These are phyloP conservation scores for Parasteatoda lunata DNA, from an alignment of 2,888 invertebrate species.

Conservation along the genomic window DNA sequence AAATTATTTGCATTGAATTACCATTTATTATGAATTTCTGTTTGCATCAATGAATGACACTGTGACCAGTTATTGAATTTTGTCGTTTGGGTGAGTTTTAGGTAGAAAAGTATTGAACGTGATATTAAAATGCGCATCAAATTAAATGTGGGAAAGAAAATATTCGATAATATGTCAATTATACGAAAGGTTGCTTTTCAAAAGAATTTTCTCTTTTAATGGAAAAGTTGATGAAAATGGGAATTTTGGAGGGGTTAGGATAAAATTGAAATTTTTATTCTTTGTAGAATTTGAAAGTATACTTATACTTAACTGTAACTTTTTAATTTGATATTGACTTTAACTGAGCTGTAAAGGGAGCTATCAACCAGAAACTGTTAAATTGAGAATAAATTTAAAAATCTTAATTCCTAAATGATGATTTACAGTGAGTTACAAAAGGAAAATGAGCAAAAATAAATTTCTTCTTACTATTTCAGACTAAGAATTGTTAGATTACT, in stretches of 20 bases:
- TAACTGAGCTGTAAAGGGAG: too few relatives aligned
- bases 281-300: background rate
- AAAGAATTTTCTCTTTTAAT: conserved; percentile 11
- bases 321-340: too few relatives aligned
- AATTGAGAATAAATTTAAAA: too few relatives aligned
- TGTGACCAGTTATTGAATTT: conserved; percentile 28
- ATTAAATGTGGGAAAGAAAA: conserved; percentile 1
- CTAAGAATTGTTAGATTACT: too few relatives aligned
- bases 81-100: conserved; percentile 11
- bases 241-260: background rate
- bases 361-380: too few relatives aligned
- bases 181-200: background rate
- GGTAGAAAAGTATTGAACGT: background rate
- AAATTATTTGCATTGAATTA: background rate
- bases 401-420: too few relatives aligned
- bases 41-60: background rate
- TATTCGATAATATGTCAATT: conserved; percentile 21
- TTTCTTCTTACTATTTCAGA: too few relatives aligned
- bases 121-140: conserved; percentile 36
- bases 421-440: too few relatives aligned
- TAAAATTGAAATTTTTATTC: background rate
- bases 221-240: conserved; percentile 22
- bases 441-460: too few relatives aligned
- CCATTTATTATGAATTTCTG: conserved; percentile 12
- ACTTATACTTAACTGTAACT: too few relatives aligned